Evolutionary conservation across 2,888 invertebrate species (phyloP).

Genomic region (Pollenia angustigena): DNA sequence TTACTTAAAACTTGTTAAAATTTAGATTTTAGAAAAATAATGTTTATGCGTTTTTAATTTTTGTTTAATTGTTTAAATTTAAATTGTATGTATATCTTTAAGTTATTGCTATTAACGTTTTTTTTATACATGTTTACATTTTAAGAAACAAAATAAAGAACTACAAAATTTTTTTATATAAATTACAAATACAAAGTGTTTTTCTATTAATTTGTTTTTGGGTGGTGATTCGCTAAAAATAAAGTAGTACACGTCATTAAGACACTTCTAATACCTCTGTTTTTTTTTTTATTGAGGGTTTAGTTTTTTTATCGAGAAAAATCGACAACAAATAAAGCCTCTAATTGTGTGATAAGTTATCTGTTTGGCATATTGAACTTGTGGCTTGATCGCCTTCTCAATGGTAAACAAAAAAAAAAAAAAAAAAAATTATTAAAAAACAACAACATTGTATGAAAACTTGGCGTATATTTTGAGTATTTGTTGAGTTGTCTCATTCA

Average conservation of each 20-base stretch:
- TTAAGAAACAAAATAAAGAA: constrained; percentile 54
- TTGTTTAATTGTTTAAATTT: constrained; percentile 13
- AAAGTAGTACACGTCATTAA: not conserved
- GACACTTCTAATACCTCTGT: not conserved
- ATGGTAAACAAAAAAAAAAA: not conserved
- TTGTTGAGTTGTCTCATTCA: no score
- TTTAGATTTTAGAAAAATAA: constrained; percentile 69
- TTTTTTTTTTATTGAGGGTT: not conserved
- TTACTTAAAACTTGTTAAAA: constrained; percentile 79
- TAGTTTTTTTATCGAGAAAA: constrained; percentile 20
- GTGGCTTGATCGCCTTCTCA: constrained; percentile 41
- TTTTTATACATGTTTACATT: constrained; percentile 53
- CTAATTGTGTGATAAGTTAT: constrained; percentile 61
- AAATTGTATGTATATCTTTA: constrained; percentile 17
- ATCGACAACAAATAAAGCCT: not conserved
- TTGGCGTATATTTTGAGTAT: no score
- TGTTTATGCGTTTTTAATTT: constrained; percentile 3
- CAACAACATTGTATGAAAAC: no score
- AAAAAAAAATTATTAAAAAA: no score
- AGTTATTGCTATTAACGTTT: constrained; percentile 27
- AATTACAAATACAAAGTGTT: constrained; percentile 21
- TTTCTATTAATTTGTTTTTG: not conserved
- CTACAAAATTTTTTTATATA: constrained; percentile 5
- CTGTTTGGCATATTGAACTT: constrained; percentile 59
- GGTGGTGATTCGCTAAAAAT: not conserved